These are phyloP conservation scores for Phymastichus coffea DNA, from an alignment of 1,140 invertebrate genomes.

Conservation along the genomic window DNA sequence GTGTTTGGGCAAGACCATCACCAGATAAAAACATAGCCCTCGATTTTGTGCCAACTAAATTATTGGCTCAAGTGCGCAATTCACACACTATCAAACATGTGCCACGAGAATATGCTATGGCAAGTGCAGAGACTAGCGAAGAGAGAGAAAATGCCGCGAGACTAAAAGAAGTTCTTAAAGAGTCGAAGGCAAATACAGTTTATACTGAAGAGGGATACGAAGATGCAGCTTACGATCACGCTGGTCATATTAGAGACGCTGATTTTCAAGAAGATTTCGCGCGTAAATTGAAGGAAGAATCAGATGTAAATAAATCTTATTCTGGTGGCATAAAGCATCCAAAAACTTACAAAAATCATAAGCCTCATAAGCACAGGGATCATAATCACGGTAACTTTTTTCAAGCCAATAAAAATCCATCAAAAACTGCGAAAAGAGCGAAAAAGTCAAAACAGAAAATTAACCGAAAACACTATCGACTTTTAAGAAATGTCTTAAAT, in stretches of 20 bases:
- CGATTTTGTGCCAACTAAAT: slow-evolving; percentile 66
- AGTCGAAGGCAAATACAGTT: slow-evolving; percentile 70
- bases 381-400: too few species aligned
- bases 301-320: slow-evolving; percentile 11
- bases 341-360: not conserved
- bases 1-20: slow-evolving; percentile 54
- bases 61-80: slow-evolving; percentile 68
- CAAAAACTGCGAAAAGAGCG: slow-evolving; percentile 4
- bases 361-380: not conserved
- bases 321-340: not conserved
- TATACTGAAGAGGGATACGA: slow-evolving; percentile 79
- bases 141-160: slow-evolving; percentile 63
- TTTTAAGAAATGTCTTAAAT: not conserved
- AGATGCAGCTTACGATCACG: slow-evolving; percentile 76
- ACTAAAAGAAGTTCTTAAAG: slow-evolving; percentile 66
- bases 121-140: slow-evolving; percentile 60
- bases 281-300: slow-evolving; percentile 38
- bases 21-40: slow-evolving; percentile 44
- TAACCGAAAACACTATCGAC: slow-evolving; percentile 2
- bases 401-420: slow-evolving; percentile 26
- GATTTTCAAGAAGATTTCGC: slow-evolving; percentile 55
- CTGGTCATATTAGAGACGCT: slow-evolving; percentile 68
- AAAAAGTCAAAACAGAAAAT: slow-evolving; percentile 23
- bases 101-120: slow-evolving; percentile 59
- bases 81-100: slow-evolving; percentile 63